Evolutionary conservation across 2,113 vertebrate genomes (phyloP), one percentile per base, ranked within the genome.

Genomic region (Oriolus oriolus): DNA sequence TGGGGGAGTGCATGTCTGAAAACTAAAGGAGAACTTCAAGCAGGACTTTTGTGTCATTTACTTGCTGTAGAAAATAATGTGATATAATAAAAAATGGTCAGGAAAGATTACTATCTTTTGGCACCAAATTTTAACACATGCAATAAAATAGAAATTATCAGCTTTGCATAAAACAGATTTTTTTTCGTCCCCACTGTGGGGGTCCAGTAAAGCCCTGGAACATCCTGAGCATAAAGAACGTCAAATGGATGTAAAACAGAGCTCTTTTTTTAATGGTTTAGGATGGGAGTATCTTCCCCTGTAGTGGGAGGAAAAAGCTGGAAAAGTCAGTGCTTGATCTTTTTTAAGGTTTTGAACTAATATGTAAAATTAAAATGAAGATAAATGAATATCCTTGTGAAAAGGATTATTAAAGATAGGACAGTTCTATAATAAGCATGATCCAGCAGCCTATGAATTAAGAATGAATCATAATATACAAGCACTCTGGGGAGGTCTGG

Each of bases 91-190:
- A 97, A 97, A 97, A 96, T 89, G 81, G 65, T 77, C 80, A 75
- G 61, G 79, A 80, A 89, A 95, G 97, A 97, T 97, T 87, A 81
- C 57, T 86, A 97, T 98, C 97, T 97, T 92, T 96, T 97, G 98
- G 97, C 97, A 87, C 86, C 47, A 53, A 91, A 93, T 90, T 87
- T 95, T 90, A 97, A 97, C 77, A 92, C 74, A 90, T 6, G 56
- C 61, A 82, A 84, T 97, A 97, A 97, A 97, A 94, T 11, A 96
- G 61, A 95, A 95, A 94, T 94, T 63, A 96, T 74, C 86, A 90
- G 52, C 53, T 37, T 90, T 50, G 61, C 27, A 76, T 68, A 94
- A 95, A 93, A 26, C 24, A 95, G 52, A 87, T 45, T 50, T n/a
- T n/a, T 30, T 22, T 37, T 6, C 22, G 23, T 53, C n/a, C 3